These are phyloP conservation scores for Percopsis omiscomaycus DNA, from an alignment of 2,797 vertebrate genomes.

Conservation along the genomic window DNA sequence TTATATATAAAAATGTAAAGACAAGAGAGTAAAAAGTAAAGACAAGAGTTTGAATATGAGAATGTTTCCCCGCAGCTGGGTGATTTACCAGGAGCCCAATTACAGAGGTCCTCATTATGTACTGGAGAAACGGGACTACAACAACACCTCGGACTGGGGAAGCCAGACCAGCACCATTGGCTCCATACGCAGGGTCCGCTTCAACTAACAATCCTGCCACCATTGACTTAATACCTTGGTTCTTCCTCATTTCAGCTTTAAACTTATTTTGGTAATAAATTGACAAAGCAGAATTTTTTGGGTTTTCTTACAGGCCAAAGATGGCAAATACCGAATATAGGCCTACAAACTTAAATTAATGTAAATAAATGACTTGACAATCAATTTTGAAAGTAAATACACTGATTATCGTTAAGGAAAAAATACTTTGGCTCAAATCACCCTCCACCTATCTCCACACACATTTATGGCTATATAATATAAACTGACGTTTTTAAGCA, in stretches of 20 bases:
- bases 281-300: slow-evolving; percentile 29
- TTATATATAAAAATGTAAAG: too few species aligned
- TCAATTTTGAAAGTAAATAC: too few species aligned
- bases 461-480: too few species aligned
- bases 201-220: slow-evolving; percentile 57
- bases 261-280: slow-evolving; percentile 76
- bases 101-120: slow-evolving; percentile 78
- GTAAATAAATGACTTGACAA: too few species aligned
- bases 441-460: too few species aligned
- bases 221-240: slow-evolving; percentile 44
- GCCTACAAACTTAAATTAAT: too few species aligned
- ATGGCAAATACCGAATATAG: too few species aligned
- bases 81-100: slow-evolving; percentile 80
- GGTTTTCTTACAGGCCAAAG: too few species aligned
- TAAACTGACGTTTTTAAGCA: too few species aligned
- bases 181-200: slow-evolving; percentile 76
- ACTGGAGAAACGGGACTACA: slow-evolving; percentile 79
- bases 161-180: slow-evolving; percentile 77
- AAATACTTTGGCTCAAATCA: too few species aligned
- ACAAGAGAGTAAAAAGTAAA: too few species aligned
- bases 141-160: slow-evolving; percentile 79
- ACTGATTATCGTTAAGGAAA: too few species aligned
- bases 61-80: slow-evolving; percentile 67
- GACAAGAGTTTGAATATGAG: neutral
- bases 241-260: slow-evolving; percentile 29